Percentiles rank a stretch among this genome's conserved stretches.
Conservation (phyloP, 2,888 invertebrate species). For the Holacanthella duospinosa region DNA sequence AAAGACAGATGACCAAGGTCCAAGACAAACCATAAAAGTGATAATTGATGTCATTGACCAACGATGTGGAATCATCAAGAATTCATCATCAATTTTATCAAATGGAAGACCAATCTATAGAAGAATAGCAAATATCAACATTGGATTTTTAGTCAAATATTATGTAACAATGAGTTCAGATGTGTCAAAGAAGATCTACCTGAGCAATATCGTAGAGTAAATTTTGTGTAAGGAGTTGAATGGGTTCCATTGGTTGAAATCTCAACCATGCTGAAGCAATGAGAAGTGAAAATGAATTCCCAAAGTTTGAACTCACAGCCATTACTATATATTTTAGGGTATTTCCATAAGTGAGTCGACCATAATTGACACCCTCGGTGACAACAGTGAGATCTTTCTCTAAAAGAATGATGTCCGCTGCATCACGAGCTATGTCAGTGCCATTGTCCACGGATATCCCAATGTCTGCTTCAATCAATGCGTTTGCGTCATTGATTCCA, state of each 20-base stretch:
- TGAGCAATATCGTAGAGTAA: slow-evolving; percentile 19
- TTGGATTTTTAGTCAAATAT: neutral
- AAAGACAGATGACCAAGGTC: slow-evolving; percentile 25
- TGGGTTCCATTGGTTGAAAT: slow-evolving; percentile 17
- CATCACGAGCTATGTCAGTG: slow-evolving; percentile 19
- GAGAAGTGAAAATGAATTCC: slow-evolving; percentile 18
- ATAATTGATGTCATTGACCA: slow-evolving; percentile 24
- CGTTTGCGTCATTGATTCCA: slow-evolving; percentile 22
- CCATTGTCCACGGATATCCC: slow-evolving; percentile 23
- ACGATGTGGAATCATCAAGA: slow-evolving; percentile 18
- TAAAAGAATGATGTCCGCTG: slow-evolving; percentile 19
- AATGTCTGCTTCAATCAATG: slow-evolving; percentile 17
- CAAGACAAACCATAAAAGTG: slow-evolving; percentile 23
- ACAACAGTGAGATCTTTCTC: slow-evolving; percentile 18
- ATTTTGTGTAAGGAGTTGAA: slow-evolving; percentile 20
- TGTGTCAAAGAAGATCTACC: neutral
- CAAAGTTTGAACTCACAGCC: slow-evolving; percentile 20
- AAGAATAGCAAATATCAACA: neutral
- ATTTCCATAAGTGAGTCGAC: slow-evolving; percentile 19
- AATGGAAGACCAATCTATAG: slow-evolving; percentile 21
- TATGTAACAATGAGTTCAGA: too few relatives aligned
- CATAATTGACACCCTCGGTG: slow-evolving; percentile 15
- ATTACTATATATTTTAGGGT: slow-evolving; percentile 25
- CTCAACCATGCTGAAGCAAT: slow-evolving; percentile 18
- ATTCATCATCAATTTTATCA: slow-evolving; percentile 18